Evolutionary conservation across 2,113 vertebrate genomes (phyloP).

Genomic region (Heteronetta atricapilla): DNA sequence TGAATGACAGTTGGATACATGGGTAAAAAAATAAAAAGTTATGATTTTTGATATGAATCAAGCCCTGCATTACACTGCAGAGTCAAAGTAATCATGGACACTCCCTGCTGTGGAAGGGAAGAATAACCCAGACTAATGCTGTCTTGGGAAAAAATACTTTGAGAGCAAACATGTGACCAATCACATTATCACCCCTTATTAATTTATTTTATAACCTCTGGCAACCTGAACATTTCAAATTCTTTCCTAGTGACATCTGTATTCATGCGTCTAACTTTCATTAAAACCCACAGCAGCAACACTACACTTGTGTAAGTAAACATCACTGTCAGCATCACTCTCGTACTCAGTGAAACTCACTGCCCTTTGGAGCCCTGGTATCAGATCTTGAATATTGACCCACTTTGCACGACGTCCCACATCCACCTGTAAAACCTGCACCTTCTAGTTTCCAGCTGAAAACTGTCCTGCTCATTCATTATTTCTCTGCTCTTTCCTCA

Average conservation of each 20-base stretch:
- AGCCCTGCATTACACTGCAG: neutral
- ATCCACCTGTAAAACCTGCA: neutral
- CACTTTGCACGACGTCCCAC: neutral
- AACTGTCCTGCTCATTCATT: fast-evolving
- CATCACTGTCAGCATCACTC: neutral
- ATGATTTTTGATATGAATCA: neutral
- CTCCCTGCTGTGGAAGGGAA: neutral
- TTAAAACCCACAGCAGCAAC: neutral
- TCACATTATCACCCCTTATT: constrained; percentile 38
- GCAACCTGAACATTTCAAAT: constrained; percentile 38
- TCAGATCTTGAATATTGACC: neutral
- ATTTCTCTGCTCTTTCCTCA: neutral
- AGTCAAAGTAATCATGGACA: neutral
- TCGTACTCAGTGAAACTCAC: neutral
- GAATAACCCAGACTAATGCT: neutral
- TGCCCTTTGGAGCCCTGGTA: neutral
- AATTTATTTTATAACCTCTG: constrained; percentile 55
- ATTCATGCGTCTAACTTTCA: neutral
- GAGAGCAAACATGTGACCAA: constrained; percentile 46
- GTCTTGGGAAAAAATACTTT: constrained; percentile 34
- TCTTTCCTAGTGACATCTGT: constrained; percentile 51
- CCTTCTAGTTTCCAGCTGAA: neutral
- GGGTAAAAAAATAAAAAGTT: neutral
- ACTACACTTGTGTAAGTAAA: neutral
- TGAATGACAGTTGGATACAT: neutral